phyloP scores from a whole-genome alignment of 2,113 vertebrate genomes.

The Bostrychus sinensis region DNA sequence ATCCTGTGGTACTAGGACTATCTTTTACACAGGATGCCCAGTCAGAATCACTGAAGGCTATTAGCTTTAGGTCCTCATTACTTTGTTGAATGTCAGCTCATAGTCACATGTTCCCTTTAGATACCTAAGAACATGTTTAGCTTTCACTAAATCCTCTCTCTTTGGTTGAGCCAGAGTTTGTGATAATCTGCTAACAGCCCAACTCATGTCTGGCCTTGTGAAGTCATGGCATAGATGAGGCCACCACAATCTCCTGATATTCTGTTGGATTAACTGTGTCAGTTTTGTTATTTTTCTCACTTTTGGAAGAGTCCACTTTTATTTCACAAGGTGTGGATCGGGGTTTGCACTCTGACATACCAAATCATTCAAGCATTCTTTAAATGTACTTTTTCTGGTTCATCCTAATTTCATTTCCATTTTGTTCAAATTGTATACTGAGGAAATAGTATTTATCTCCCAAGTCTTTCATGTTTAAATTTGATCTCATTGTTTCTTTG shows the following conservation, averaged over 20 bases:
- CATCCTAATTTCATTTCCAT: conserved; percentile 15
- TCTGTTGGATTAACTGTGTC: conserved; percentile 9
- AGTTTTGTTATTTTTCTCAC: not conserved
- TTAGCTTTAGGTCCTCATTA: not conserved
- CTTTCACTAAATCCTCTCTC: no score
- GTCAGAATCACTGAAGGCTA: not conserved
- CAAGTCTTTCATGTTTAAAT: conserved; percentile 46
- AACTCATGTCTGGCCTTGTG: not conserved
- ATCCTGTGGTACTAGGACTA: not conserved
- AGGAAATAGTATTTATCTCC: conserved; percentile 29
- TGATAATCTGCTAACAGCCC: not conserved
- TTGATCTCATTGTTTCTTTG: conserved; percentile 23
- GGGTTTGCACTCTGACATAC: conserved; percentile 43
- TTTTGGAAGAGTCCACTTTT: conserved; percentile 9
- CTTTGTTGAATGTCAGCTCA: not conserved
- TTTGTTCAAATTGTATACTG: no score
- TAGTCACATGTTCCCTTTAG: no score
- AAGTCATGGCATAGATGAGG: conserved; percentile 1
- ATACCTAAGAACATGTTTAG: no score
- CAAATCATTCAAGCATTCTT: conserved; percentile 25
- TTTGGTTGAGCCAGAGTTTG: not conserved
- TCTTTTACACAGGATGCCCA: not conserved
- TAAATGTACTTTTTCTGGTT: conserved; percentile 20
- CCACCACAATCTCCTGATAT: conserved; percentile 1
- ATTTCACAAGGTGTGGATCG: no score